A percentile compares a stretch with the other conserved stretches of the same genome.
Evolutionary conservation across 64 coral and sea anemone species (phyloP).

Genomic region (Stichodactyla helianthus): DNA sequence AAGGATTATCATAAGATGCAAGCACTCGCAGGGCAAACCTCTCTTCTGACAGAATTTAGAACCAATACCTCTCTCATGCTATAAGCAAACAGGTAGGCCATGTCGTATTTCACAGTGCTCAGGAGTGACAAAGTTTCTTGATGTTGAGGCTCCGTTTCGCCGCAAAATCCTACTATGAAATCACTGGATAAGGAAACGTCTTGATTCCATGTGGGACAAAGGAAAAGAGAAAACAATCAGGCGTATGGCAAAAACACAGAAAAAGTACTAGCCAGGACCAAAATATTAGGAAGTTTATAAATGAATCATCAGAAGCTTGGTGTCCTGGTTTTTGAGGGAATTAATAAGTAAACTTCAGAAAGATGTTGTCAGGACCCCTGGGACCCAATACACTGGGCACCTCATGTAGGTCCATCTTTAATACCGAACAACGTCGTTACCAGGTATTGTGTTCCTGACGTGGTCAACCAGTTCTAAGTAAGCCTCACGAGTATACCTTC

Average conservation of each 20-base stretch:
- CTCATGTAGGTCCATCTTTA: background rate
- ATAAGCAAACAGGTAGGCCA: background rate
- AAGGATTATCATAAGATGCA: no score
- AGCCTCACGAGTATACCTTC: slow-evolving; percentile 3
- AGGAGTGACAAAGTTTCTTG: background rate
- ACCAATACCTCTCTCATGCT: background rate
- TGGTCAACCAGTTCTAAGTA: background rate
- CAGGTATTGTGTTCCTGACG: background rate
- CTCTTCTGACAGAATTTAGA: no score
- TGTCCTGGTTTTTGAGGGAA: no score
- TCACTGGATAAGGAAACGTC: background rate
- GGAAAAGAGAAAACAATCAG: background rate
- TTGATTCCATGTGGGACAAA: background rate
- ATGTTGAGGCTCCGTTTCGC: background rate
- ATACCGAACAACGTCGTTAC: background rate
- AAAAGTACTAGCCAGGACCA: no score
- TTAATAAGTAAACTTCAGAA: no score
- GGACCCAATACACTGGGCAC: no score
- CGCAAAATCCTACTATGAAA: background rate
- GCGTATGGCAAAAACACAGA: background rate
- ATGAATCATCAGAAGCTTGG: no score
- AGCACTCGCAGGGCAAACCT: no score
- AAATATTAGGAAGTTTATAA: no score
- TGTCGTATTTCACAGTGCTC: background rate
- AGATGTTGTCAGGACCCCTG: no score